Evolutionary conservation across 2,888 invertebrate genomes (phyloP).

Genomic region (Meta bourneti): DNA sequence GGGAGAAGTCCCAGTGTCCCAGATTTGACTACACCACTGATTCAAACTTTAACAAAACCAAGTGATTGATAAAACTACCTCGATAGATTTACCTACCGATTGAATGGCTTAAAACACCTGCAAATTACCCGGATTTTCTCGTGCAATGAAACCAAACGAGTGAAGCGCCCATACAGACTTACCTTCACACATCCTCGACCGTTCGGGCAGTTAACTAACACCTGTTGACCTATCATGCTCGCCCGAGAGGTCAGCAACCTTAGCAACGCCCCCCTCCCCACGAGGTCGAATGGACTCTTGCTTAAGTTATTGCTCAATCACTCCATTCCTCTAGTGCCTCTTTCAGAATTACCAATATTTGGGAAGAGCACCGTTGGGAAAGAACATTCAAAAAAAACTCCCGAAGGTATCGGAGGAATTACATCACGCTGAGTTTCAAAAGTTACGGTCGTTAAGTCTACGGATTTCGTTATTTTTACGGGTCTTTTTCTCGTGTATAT

Average conservation of each 20-base stretch:
- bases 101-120: too few species aligned
- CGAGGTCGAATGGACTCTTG: slow-evolving; percentile 21
- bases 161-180: too few species aligned
- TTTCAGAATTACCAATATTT: slow-evolving; percentile 46
- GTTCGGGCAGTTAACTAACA: slow-evolving; percentile 23
- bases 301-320: slow-evolving; percentile 62
- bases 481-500: slow-evolving; percentile 1
- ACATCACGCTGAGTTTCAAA: slow-evolving; percentile 28
- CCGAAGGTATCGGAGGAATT: slow-evolving; percentile 33
- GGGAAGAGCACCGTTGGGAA: slow-evolving; percentile 4
- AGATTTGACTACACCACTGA: too few species aligned
- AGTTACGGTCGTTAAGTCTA: slow-evolving; percentile 52
- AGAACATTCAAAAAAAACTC: not conserved
- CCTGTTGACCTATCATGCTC: slow-evolving; percentile 51
- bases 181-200: too few species aligned
- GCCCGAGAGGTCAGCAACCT: slow-evolving; percentile 54
- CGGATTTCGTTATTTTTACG: slow-evolving; percentile 47
- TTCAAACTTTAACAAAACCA: too few species aligned
- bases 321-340: not conserved
- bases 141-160: too few species aligned
- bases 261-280: slow-evolving; percentile 20
- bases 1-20: too few species aligned
- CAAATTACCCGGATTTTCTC: too few species aligned
- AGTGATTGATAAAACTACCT: too few species aligned
- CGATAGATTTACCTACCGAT: too few species aligned